phyloP scores from a whole-genome alignment of 92 coral and sea anemone genomes.

The Zoanthus sansibaricus region DNA sequence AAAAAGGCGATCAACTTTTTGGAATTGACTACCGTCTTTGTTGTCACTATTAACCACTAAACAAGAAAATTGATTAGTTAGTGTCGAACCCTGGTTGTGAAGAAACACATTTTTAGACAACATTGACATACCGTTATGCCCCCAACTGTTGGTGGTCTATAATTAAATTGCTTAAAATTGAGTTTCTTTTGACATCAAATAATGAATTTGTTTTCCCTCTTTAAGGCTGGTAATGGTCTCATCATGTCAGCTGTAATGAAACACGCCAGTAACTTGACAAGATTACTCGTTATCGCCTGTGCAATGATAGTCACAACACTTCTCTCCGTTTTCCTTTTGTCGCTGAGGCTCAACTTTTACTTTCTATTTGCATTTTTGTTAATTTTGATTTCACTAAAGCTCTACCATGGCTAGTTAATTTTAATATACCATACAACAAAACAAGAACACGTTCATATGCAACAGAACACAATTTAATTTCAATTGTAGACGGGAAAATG shows the following conservation, averaged over 20 bases:
- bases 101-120: too few relatives aligned
- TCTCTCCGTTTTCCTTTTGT: slow-evolving; percentile 72
- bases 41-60: too few relatives aligned
- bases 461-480: too few relatives aligned
- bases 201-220: not conserved
- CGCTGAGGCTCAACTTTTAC: slow-evolving; percentile 79
- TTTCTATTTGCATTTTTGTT: slow-evolving; percentile 77
- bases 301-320: slow-evolving; percentile 88
- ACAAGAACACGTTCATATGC: too few relatives aligned
- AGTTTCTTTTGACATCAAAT: not conserved
- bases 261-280: slow-evolving; percentile 85
- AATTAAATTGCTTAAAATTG: not conserved
- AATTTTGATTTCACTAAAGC: slow-evolving; percentile 72
- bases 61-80: too few relatives aligned
- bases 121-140: too few relatives aligned
- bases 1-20: too few relatives aligned
- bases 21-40: too few relatives aligned
- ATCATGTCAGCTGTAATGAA: slow-evolving; percentile 90
- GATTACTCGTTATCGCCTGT: slow-evolving; percentile 85
- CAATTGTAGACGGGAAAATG: too few relatives aligned
- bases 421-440: too few relatives aligned
- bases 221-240: slow-evolving; percentile 83
- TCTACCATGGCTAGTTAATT: slow-evolving; percentile 63
- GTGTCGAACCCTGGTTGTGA: too few relatives aligned
- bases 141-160: not conserved